Evolutionary conservation across 2,888 invertebrate genomes (phyloP).

Genomic region (Latrodectus elegans): DNA sequence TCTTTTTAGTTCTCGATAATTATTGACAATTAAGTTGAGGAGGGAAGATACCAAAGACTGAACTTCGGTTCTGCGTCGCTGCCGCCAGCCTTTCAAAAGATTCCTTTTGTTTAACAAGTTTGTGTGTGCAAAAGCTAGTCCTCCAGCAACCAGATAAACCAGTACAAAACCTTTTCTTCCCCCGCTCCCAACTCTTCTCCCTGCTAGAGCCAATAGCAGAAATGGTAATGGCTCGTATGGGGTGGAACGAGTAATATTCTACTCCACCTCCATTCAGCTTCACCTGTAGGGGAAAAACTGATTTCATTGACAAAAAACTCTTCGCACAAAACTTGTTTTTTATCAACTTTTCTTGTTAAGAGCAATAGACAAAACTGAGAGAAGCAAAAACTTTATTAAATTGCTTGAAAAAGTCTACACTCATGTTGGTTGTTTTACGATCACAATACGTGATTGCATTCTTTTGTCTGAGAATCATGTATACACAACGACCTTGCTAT

Average conservation of each 20-base stretch:
- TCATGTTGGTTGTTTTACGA: neutral
- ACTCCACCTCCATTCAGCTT: slow-evolving; percentile 28
- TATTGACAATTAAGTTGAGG: slow-evolving; percentile 68
- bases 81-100: slow-evolving; percentile 54
- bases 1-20: slow-evolving; percentile 67
- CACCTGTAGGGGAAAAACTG: slow-evolving; percentile 26
- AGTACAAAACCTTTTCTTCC: slow-evolving; percentile 49
- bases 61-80: slow-evolving; percentile 54
- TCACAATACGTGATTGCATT: neutral
- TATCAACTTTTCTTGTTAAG: slow-evolving; percentile 6
- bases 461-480: neutral
- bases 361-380: neutral
- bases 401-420: neutral
- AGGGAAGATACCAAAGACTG: slow-evolving; percentile 65
- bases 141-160: slow-evolving; percentile 60
- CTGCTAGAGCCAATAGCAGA: slow-evolving; percentile 50
- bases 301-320: slow-evolving; percentile 29
- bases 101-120: slow-evolving; percentile 56
- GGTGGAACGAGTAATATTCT: slow-evolving; percentile 16
- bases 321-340: slow-evolving; percentile 21
- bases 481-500: neutral
- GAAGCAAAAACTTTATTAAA: neutral
- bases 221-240: slow-evolving; percentile 17
- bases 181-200: slow-evolving; percentile 36
- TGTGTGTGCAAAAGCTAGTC: slow-evolving; percentile 60